Conservation (phyloP, 2,797 vertebrate species). For the Brotula barbata region DNA sequence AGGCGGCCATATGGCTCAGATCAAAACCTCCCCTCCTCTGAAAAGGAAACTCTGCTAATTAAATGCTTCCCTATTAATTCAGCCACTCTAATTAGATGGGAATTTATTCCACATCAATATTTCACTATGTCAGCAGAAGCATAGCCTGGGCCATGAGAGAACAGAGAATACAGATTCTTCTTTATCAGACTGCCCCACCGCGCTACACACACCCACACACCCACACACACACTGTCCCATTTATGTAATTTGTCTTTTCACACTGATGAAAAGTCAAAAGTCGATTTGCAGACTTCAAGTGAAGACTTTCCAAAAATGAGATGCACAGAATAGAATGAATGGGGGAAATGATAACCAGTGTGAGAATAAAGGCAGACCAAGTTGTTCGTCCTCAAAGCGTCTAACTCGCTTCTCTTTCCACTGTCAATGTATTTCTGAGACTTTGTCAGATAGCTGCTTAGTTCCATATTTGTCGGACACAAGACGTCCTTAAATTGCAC, state of each 20-base stretch:
- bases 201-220: constrained; percentile 8
- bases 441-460: too few species aligned
- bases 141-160: constrained; percentile 49
- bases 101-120: constrained; percentile 78
- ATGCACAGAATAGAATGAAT: neutral
- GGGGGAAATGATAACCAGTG: neutral
- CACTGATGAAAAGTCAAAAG: constrained; percentile 44
- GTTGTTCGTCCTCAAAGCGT: neutral
- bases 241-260: constrained; percentile 41
- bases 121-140: constrained; percentile 75
- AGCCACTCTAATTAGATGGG: constrained; percentile 74
- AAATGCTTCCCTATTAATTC: constrained; percentile 77
- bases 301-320: constrained; percentile 4
- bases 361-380: neutral
- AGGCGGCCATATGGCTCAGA: constrained; percentile 69
- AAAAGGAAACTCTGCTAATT: constrained; percentile 75
- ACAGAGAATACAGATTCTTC: constrained; percentile 36
- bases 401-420: too few species aligned
- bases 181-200: constrained; percentile 6
- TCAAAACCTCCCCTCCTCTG: constrained; percentile 67
- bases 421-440: too few species aligned
- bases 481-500: too few species aligned
- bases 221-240: constrained; percentile 18
- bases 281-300: constrained; percentile 16
- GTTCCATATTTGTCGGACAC: too few species aligned